These are phyloP conservation scores for Myzus persicae DNA, from an alignment of 1,140 invertebrate genomes.

Conservation along the genomic window DNA sequence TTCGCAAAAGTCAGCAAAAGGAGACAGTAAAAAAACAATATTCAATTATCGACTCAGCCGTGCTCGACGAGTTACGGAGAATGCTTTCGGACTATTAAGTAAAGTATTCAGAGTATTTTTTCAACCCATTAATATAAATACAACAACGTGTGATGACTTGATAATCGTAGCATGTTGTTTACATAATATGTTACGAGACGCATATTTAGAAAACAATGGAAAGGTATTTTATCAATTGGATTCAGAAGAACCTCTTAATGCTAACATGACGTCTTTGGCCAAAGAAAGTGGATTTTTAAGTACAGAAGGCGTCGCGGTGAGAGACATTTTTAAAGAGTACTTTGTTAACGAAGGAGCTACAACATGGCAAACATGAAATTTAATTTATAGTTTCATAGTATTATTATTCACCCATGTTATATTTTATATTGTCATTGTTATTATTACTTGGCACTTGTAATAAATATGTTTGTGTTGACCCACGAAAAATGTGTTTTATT, in stretches of 20 bases:
- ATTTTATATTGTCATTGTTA: conserved; percentile 5
- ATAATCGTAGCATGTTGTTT: background rate
- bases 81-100: conserved; percentile 31
- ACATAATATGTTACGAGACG: background rate
- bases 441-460: too few species aligned
- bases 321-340: too few species aligned
- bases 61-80: conserved; percentile 4
- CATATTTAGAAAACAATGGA: conserved; percentile 19
- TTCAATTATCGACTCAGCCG: conserved; percentile 23
- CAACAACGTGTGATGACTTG: background rate
- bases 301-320: too few species aligned
- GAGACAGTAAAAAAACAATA: background rate
- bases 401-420: background rate
- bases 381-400: too few species aligned
- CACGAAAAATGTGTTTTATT: too few species aligned
- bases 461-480: too few species aligned
- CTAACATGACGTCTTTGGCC: too few species aligned
- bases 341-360: too few species aligned
- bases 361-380: too few species aligned
- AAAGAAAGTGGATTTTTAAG: too few species aligned
- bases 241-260: background rate
- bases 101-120: conserved; percentile 7
- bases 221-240: background rate
- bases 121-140: background rate
- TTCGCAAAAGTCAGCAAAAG: conserved; percentile 55